Evolutionary conservation across 2,113 vertebrate species (phyloP).

Genomic region (Oncorhynchus mykiss): DNA sequence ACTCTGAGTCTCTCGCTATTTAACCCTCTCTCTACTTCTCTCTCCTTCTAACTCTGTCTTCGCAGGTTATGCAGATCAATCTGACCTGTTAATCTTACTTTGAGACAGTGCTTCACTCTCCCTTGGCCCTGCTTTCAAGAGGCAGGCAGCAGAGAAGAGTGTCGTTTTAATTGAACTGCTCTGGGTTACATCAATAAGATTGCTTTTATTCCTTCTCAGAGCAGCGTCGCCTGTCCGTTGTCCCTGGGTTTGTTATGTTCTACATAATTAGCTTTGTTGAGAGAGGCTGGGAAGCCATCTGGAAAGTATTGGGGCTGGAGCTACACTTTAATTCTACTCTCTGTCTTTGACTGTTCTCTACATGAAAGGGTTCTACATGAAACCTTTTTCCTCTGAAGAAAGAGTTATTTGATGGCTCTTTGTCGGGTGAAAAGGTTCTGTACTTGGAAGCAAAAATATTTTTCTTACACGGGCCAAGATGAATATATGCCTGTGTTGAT

Average conservation of each 20-base stretch:
- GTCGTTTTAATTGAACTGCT: slow-evolving; percentile 42
- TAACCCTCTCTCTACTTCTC: slow-evolving; percentile 13
- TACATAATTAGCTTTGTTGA: slow-evolving; percentile 50
- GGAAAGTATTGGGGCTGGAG: neutral
- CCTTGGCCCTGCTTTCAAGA: neutral
- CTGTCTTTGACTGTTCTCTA: neutral
- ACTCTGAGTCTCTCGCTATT: neutral
- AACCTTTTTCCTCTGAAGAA: neutral
- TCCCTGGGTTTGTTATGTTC: slow-evolving; percentile 23
- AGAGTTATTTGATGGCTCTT: too few species aligned
- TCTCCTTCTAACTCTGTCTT: neutral
- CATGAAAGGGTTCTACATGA: too few species aligned
- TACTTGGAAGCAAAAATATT: too few species aligned
- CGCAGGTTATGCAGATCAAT: neutral
- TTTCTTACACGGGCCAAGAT: too few species aligned
- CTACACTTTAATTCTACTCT: slow-evolving; percentile 1
- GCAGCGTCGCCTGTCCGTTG: neutral
- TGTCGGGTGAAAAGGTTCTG: too few species aligned
- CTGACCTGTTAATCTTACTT: neutral
- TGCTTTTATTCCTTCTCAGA: slow-evolving; percentile 50
- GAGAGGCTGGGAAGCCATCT: neutral
- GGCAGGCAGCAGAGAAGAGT: neutral
- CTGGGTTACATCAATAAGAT: slow-evolving; percentile 44
- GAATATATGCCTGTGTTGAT: too few species aligned
- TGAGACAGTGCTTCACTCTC: neutral